Evolutionary conservation across 1,140 invertebrate species (phyloP), one percentile per base, ranked within the genome.

Genomic region (Dendroctonus ponderosae): DNA sequence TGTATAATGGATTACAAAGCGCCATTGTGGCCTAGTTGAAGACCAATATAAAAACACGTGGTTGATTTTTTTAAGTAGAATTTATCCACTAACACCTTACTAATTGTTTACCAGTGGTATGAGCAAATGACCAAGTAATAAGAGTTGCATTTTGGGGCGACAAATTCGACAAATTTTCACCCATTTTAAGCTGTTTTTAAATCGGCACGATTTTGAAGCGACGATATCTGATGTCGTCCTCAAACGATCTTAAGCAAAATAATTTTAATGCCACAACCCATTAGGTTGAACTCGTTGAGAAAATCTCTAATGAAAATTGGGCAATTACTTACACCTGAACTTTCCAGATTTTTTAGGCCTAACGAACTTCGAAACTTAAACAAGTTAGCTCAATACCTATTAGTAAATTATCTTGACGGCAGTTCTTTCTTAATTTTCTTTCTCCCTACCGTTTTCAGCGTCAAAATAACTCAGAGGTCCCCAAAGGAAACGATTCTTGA

Each of bases 381-480:
- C 60, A 62, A 62, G 60, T 62, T 62, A 52, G 60, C 60, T 52
- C 60, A 62, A 62, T 62, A 62, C 60, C 60, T 62, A 62, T 62
- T 62, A 62, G 60, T 62, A 62, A 62, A 62, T 62, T 62, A 62
- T 62, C 60, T 62, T 62, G 60, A 62, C 60, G 60, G 60, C 50
- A 62, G 49, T 62, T 62, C 60, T 62, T 62, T 62, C 60, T 62
- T 62, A 62, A 62, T 62, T 62, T 62, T 62, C 60, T 62, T 62
- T 62, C 60, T 51, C 60, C 39, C 41, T 40, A 40, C 49, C 60
- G 60, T 62, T 42, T 62, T 62, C 60, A 52, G 49, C 60, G 60
- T 62, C 60, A 62, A 62, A 62, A 62, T 62, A 62, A 62, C 50
- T 62, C 60, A 62, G 60, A 52, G 49, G 60, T 52, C 58, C 58